These are phyloP conservation scores for Otocyon megalotis DNA, from an alignment of 2,113 vertebrate genomes.

Conservation along the genomic window DNA sequence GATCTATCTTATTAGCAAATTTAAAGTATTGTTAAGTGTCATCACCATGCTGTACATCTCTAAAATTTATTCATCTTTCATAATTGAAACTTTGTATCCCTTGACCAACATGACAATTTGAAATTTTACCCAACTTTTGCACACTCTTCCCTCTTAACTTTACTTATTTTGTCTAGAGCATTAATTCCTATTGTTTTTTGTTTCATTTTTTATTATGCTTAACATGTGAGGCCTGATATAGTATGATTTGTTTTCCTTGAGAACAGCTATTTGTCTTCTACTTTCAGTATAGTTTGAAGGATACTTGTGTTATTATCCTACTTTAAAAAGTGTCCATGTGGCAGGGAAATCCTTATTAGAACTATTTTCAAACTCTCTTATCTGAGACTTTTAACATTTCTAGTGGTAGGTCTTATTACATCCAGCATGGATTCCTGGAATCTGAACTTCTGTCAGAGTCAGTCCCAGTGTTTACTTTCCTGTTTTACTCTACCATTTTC, in stretches of 20 bases:
- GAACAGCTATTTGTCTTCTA: background rate
- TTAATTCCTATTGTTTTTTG: background rate
- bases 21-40: background rate
- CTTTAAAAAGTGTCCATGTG: background rate
- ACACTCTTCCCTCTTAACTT: background rate
- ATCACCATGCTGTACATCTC: background rate
- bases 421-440: background rate
- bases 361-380: background rate
- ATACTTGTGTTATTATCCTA: background rate
- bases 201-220: slow-evolving; percentile 6
- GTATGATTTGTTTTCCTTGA: slow-evolving; percentile 11
- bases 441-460: background rate
- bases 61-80: background rate
- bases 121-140: background rate
- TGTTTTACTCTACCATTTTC: background rate
- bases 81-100: background rate
- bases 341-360: background rate
- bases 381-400: background rate
- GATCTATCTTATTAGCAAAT: background rate
- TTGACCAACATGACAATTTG: background rate
- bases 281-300: background rate
- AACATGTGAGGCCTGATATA: background rate
- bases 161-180: background rate
- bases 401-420: slow-evolving; percentile 2
- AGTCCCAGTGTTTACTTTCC: background rate